Percentiles rank a stretch among this genome's conserved stretches.
Conservation (phyloP, 2,797 vertebrate genomes). For the Acanthurus lineatus region DNA sequence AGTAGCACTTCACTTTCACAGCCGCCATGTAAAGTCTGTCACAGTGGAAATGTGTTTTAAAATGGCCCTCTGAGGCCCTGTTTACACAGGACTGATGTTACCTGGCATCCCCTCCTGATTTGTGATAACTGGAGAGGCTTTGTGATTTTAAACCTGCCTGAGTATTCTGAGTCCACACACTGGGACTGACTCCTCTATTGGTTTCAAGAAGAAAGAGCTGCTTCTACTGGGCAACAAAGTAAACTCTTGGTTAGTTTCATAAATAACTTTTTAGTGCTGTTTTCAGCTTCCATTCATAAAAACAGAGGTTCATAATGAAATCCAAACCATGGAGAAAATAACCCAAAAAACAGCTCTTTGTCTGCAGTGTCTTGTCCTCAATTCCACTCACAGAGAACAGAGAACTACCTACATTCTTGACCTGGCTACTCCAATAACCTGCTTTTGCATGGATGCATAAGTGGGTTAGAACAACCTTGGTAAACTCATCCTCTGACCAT, state of each 20-base stretch:
- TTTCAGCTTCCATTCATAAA: background rate
- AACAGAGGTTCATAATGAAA: background rate
- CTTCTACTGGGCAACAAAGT: background rate
- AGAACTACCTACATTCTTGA: slow-evolving; percentile 42
- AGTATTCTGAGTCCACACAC: no score
- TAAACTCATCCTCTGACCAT: slow-evolving; percentile 2
- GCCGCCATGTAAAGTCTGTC: slow-evolving; percentile 8
- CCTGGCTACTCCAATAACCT: slow-evolving; percentile 62
- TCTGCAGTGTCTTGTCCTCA: slow-evolving; percentile 13
- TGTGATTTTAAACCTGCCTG: background rate
- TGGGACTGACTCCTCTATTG: background rate
- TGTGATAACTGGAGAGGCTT: slow-evolving; percentile 21
- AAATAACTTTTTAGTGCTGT: background rate
- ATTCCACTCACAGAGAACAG: slow-evolving; percentile 37
- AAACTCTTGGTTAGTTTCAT: background rate
- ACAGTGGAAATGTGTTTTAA: slow-evolving; percentile 36
- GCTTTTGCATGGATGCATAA: slow-evolving; percentile 52
- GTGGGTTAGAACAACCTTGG: slow-evolving; percentile 31
- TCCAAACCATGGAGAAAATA: background rate
- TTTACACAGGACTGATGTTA: slow-evolving; percentile 32
- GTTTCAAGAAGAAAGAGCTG: background rate
- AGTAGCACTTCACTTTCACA: slow-evolving; percentile 26
- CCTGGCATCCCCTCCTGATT: slow-evolving; percentile 12
- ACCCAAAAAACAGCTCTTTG: slow-evolving; percentile 21
- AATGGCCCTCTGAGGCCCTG: slow-evolving; percentile 17